phyloP scores from a whole-genome alignment of 2,888 invertebrate genomes.

The Exocentrus adspersus region DNA sequence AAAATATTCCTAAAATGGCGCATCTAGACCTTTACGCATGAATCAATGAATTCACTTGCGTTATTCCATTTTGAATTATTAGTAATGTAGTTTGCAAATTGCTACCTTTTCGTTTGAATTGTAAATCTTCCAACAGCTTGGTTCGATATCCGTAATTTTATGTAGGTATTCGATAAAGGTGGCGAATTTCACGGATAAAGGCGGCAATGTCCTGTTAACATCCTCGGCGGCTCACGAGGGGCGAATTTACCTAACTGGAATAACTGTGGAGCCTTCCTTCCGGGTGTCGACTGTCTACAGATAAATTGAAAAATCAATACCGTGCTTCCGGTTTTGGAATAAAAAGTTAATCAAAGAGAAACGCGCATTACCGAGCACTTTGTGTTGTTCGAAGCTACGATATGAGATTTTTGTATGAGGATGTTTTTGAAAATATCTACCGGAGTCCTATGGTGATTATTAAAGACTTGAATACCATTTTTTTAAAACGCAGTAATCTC shows the following conservation, averaged over 20 bases:
- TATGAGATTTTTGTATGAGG: not conserved
- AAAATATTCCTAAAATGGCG: too few relatives aligned
- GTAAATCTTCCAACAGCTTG: too few relatives aligned
- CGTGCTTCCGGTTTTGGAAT: not conserved
- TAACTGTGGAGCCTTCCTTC: not conserved
- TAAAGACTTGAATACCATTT: not conserved
- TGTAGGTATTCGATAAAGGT: not conserved
- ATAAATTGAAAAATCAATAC: conserved; percentile 11
- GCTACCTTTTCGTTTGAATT: too few relatives aligned
- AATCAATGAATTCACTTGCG: too few relatives aligned
- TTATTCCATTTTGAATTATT: too few relatives aligned
- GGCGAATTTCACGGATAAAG: not conserved
- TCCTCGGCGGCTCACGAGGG: not conserved
- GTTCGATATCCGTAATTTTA: not conserved
- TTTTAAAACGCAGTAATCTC: not conserved
- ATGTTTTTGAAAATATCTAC: not conserved
- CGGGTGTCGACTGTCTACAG: not conserved
- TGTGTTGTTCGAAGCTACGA: too few relatives aligned
- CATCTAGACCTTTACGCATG: too few relatives aligned
- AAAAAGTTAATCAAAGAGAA: not conserved
- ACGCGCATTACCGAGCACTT: not conserved
- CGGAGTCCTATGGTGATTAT: not conserved
- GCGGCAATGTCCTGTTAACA: not conserved
- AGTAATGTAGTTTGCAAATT: too few relatives aligned
- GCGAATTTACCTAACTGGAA: conserved; percentile 5